Evolutionary conservation across 2,113 vertebrate genomes (phyloP), one percentile per base, ranked within the genome.

Genomic region (Poicephalus gulielmi): DNA sequence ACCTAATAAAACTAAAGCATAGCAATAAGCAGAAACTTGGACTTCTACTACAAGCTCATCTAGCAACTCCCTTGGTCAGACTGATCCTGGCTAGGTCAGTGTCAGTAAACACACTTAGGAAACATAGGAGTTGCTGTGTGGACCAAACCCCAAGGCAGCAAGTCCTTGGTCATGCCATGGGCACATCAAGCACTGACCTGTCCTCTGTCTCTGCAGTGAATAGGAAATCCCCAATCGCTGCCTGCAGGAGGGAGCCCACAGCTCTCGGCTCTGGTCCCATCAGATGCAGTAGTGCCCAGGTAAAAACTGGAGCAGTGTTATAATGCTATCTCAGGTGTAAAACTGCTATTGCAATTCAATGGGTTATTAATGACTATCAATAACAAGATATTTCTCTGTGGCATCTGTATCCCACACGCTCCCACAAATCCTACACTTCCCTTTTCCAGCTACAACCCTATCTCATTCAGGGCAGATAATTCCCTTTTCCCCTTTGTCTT

Each of bases 291-390:
- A 35, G 74, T 2, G 9, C 41, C 0, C 1, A 35, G 33, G 79
- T 28, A 19, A 52, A 83, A 92, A 30, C 3, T 3, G 3, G 23
- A 2, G 63, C 35, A 0, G n/a, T 2, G 0, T 8, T 4, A 10
- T 10, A 35, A 35, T 24, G 57, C 33, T 35, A 35, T 35, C 49
- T 4, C 53, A 68, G 86, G 79, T 96, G 76, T 59, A 17, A 90
- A 78, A 88, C 5, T 8, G 24, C 37, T 3, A 8, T 27, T 23
- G 0, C 64, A 6, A 8, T 18, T 7, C 76, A 6, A 5, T 7
- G 55, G 78, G 55, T 84, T 94, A 86, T 92, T 78, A 90, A 94
- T 77, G 90, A 74, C 53, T 94, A 86, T 92, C 74, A 93, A 92
- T 70, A 93, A 70, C 59, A 2, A 83, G 86, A 6, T 70, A 78